These are phyloP conservation scores for Lepeophtheirus nordmannii DNA, from an alignment of 2,888 invertebrate species.

Conservation along the genomic window DNA sequence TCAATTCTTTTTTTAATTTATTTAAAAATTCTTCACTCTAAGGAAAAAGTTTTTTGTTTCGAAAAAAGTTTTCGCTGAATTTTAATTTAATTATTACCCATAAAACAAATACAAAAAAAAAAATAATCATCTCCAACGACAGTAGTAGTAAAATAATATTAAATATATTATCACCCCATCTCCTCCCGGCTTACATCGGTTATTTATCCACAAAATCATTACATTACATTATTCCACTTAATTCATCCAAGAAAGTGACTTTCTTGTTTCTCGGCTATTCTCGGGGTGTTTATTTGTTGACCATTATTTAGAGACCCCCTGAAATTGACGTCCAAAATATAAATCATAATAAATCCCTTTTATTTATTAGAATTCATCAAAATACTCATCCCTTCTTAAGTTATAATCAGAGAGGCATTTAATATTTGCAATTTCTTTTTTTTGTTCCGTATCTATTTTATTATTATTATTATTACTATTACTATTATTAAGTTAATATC, in stretches of 20 bases:
- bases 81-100: neutral
- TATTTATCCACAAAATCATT: conserved; percentile 1
- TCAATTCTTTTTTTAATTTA: neutral
- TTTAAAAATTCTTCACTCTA: conserved; percentile 1
- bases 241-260: neutral
- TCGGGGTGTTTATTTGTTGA: neutral
- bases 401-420: neutral
- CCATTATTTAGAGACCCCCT: neutral
- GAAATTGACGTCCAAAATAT: neutral
- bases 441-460: too few relatives aligned
- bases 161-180: neutral
- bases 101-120: too few relatives aligned
- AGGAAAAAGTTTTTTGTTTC: conserved; percentile 4
- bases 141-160: too few relatives aligned
- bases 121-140: too few relatives aligned
- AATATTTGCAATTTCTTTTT: conserved; percentile 2
- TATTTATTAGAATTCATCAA: too few relatives aligned
- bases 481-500: too few relatives aligned
- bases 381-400: neutral
- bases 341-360: too few relatives aligned
- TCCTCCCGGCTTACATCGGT: conserved; percentile 6
- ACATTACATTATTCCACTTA: neutral
- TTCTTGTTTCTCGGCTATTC: neutral
- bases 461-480: too few relatives aligned
- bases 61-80: conserved; percentile 2